A percentile compares a stretch with the other conserved stretches of the same genome.
phyloP scores from a whole-genome alignment of 2,888 invertebrate genomes.

The Noctua comes region DNA sequence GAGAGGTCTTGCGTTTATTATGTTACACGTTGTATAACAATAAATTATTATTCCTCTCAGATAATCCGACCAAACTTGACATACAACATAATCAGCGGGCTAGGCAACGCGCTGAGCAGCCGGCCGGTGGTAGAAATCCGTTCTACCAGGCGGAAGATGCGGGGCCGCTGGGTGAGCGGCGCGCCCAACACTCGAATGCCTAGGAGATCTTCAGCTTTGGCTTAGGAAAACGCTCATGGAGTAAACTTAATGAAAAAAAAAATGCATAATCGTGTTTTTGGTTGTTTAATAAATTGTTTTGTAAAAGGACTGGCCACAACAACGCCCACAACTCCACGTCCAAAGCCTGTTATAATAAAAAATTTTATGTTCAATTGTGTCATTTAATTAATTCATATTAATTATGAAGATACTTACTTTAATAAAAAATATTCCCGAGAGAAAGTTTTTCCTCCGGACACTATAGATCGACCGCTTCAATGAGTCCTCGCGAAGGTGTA shows the following conservation, averaged over 20 bases:
- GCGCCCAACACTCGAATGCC: conserved; percentile 63
- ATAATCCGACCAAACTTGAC: conserved; percentile 77
- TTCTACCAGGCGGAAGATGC: conserved; percentile 60
- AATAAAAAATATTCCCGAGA: no score
- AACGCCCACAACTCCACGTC: neutral
- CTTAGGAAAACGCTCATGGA: neutral
- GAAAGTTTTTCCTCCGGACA: no score
- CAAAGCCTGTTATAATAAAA: neutral
- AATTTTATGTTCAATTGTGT: neutral
- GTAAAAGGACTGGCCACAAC: neutral
- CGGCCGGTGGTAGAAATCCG: conserved; percentile 74
- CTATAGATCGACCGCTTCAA: no score
- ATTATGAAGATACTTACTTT: no score
- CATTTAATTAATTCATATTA: neutral
- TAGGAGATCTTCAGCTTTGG: neutral
- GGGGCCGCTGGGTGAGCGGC: conserved; percentile 67
- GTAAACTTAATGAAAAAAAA: neutral
- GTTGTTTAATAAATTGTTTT: neutral
- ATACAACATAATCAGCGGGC: conserved; percentile 69
- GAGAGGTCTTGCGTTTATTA: no score
- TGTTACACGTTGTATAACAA: no score
- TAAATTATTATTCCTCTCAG: conserved; percentile 64
- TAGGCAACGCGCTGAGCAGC: conserved; percentile 76
- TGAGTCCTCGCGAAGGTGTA: no score
- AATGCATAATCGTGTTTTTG: neutral